Conservation (phyloP, 2,113 vertebrate genomes). For the Myrmecobius fasciatus region DNA sequence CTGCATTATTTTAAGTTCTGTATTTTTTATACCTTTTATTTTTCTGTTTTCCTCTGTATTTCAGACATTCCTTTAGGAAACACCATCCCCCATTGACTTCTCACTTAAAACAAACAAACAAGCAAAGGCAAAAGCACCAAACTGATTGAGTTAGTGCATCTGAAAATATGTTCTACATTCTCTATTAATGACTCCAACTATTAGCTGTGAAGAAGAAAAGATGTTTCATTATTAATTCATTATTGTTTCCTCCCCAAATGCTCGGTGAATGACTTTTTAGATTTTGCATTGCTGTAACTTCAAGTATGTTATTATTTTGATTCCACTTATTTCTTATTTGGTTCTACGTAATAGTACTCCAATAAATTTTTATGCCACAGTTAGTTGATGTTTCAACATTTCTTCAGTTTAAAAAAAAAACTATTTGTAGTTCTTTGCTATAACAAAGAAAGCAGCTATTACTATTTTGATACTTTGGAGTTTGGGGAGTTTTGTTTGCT, state of each 20-base stretch:
- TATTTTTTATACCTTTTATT: not conserved
- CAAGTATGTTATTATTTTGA: not conserved
- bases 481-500: not conserved
- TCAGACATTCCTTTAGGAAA: not conserved
- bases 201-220: not conserved
- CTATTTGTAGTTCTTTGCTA: not conserved
- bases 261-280: not conserved
- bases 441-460: not conserved
- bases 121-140: not conserved
- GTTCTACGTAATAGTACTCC: not conserved
- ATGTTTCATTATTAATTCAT: not conserved
- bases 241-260: not conserved
- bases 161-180: not conserved
- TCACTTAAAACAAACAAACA: not conserved
- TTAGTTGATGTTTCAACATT: not conserved
- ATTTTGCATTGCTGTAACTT: not conserved
- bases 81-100: not conserved
- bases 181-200: not conserved
- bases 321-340: not conserved
- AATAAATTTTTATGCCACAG: not conserved
- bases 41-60: not conserved
- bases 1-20: not conserved
- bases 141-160: not conserved
- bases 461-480: not conserved
- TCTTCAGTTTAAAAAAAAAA: not conserved